Evolutionary conservation across 2,888 invertebrate genomes (phyloP).

Genomic region (Brassicogethes aeneus): DNA sequence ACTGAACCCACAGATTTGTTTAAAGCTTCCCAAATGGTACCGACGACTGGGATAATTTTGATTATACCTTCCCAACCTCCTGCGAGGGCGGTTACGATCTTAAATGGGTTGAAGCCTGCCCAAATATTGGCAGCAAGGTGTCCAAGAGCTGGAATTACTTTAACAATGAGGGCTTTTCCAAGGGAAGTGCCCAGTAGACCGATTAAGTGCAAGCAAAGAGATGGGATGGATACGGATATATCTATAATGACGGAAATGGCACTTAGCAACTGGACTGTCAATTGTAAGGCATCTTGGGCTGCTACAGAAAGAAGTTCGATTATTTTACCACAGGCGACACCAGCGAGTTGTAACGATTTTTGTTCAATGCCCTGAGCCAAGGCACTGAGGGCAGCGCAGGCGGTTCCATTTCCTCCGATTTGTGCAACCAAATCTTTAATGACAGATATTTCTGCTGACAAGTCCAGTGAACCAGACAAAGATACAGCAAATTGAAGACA

Average conservation of each 20-base stretch:
- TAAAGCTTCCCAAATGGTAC: conserved; percentile 10
- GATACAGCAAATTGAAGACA: not conserved
- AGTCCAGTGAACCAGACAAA: not conserved
- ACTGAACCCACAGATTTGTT: not conserved
- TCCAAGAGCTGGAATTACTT: not conserved
- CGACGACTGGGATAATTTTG: conserved; percentile 10
- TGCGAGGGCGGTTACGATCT: conserved; percentile 2
- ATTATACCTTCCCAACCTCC: conserved; percentile 6
- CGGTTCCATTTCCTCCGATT: not conserved
- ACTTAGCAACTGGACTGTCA: conserved; percentile 13
- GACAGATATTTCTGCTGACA: not conserved
- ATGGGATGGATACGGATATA: conserved; percentile 10
- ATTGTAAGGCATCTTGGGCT: not conserved
- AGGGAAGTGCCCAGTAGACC: conserved; percentile 5
- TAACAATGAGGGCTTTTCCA: conserved; percentile 11
- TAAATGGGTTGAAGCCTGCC: not conserved
- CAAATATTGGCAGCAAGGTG: not conserved
- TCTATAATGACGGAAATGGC: conserved; percentile 7
- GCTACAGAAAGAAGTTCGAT: conserved; percentile 8
- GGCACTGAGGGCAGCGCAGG: not conserved
- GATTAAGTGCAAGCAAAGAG: conserved; percentile 11
- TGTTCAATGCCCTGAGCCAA: not conserved
- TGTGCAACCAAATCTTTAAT: not conserved
- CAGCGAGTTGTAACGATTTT: conserved; percentile 2
- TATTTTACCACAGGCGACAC: conserved; percentile 12